Base-by-base conservation (phyloP, 2,113 vertebrate species). In the Hirundichthys speculiger region DNA sequence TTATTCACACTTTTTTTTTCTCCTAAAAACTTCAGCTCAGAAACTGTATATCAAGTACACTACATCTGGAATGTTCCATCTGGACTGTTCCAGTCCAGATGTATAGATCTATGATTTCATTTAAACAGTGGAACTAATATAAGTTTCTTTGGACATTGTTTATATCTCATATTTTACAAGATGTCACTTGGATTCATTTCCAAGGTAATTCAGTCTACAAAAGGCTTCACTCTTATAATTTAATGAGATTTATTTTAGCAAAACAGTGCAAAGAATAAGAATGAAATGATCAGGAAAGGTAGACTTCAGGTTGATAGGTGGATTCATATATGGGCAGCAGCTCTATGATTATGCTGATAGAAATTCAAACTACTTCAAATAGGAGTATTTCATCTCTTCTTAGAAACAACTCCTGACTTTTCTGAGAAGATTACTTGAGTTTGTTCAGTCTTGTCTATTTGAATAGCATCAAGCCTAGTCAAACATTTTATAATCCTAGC, bases 291-390 rank as follows among this genome's bases (percentile, higher is more conserved):
- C 53, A 19, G 54, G 42, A 43, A 15, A 5, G 71, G 63, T 57
- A 15, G 22, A 10, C 24, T 59, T 74, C 51, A 56, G 59, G 43
- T 69, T 63, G 30, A 46, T 53, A 65, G 41, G 69, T 48, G 22
- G 13, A 18, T n/a, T 64, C 27, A 13, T 39, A 13, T 53, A 75
- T 14, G 42, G 24, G 13, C 55, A n/a, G 47, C 56, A 50, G 55
- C 49, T 65, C 48, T 42, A 34, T 64, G 72, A 73, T 67, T 51
- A 78, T 72, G 57, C 67, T 54, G 64, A 63, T 25, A 24, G 59
- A 51, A 43, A 67, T 48, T 73, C 42, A 52, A 38, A 11, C 34
- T 47, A 45, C 53, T 65, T 69, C 47, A 43, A 39, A 70, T 59
- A n/a, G 14, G 59, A 74, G 66, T 77, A 70, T 64, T 51, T 71